These are phyloP conservation scores for Psittacus erithacus DNA, from an alignment of 2,113 vertebrate species.

Conservation along the genomic window DNA sequence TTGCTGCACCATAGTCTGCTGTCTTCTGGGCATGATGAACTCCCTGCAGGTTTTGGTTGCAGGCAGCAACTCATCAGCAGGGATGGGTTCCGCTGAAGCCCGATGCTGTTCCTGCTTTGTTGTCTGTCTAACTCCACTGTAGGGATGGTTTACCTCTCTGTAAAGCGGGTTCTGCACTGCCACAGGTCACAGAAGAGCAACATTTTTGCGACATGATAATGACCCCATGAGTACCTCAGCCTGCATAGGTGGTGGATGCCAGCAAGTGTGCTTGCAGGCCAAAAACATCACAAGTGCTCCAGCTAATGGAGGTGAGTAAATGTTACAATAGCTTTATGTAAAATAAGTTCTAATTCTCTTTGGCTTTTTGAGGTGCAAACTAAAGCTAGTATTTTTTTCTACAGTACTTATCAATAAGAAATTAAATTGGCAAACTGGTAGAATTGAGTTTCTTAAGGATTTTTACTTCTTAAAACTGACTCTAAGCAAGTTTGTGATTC, in stretches of 20 bases:
- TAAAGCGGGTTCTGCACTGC: neutral
- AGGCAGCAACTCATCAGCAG: neutral
- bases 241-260: neutral
- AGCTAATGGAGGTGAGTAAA: neutral
- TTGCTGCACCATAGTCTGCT: neutral
- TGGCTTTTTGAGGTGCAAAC: neutral
- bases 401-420: neutral
- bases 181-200: neutral
- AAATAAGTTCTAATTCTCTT: neutral
- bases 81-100: neutral
- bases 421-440: neutral
- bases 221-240: neutral
- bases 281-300: neutral
- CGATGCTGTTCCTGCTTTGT: neutral
- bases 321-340: neutral
- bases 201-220: neutral
- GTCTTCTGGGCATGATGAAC: neutral
- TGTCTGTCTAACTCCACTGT: neutral
- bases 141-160: neutral
- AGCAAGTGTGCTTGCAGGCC: neutral
- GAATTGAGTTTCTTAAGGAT: neutral
- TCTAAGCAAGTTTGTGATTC: neutral
- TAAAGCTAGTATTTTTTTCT: neutral
- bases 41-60: neutral
- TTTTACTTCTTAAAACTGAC: neutral